Percentiles rank a stretch among this genome's conserved stretches.
These are phyloP conservation scores for fruit fly (Drosophila melanogaster) DNA, from an alignment of 1,140 invertebrate species.

Conservation along the genomic window DNA sequence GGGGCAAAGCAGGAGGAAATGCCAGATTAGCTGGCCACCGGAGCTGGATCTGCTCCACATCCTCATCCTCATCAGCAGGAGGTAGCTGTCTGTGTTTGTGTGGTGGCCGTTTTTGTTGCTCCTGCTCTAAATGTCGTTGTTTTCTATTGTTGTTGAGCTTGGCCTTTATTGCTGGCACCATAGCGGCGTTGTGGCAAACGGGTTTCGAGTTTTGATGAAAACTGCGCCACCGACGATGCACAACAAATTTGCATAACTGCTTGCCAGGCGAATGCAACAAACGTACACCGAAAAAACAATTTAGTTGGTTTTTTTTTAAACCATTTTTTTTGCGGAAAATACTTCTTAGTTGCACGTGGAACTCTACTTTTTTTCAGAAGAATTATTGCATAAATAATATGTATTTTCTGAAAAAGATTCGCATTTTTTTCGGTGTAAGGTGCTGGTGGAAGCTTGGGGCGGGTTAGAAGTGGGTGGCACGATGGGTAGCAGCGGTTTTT, in stretches of 20 bases:
- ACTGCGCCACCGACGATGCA: conserved; percentile 62
- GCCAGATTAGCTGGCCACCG: conserved; percentile 34
- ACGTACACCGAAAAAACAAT: background rate
- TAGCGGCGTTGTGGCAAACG: conserved; percentile 51
- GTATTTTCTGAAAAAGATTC: no score
- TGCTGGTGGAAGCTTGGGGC: background rate
- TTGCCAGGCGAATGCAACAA: conserved; percentile 50
- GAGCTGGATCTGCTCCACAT: conserved; percentile 1
- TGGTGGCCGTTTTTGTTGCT: conserved; percentile 13
- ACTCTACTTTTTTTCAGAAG: no score
- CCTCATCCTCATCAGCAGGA: conserved; percentile 28
- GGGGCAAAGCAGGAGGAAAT: conserved; percentile 26
- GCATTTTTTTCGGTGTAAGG: conserved; percentile 7
- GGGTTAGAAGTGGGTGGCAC: conserved; percentile 13
- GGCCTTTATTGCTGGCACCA: conserved; percentile 43
- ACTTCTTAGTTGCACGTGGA: no score
- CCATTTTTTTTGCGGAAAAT: no score
- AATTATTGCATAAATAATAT: background rate
- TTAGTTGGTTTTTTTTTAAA: background rate
- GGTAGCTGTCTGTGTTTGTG: conserved; percentile 15
- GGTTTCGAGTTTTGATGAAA: conserved; percentile 73
- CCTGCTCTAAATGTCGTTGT: conserved; percentile 11
- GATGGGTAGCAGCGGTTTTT: conserved; percentile 47
- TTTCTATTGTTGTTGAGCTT: conserved; percentile 27
- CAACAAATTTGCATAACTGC: conserved; percentile 81